Evolutionary conservation across 2,888 invertebrate species (phyloP).

Genomic region (Esperia sulphurella): DNA sequence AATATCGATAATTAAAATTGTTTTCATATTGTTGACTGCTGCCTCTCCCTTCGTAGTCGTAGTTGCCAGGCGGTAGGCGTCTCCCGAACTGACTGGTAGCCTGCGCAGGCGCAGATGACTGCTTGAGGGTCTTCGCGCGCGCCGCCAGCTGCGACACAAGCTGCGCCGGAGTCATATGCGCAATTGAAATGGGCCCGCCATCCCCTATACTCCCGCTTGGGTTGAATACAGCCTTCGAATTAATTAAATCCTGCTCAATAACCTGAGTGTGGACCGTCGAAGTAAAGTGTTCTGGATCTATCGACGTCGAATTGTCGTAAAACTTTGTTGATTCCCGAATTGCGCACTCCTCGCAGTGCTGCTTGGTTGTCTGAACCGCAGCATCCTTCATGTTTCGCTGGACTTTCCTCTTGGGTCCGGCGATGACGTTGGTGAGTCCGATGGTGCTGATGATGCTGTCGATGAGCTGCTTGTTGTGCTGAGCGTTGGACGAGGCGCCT

Average conservation of each 20-base stretch:
- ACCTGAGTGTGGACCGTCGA: slow-evolving; percentile 63
- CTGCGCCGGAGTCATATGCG: slow-evolving; percentile 70
- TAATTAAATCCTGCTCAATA: slow-evolving; percentile 60
- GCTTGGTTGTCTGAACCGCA: slow-evolving; percentile 58
- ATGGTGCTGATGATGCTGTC: slow-evolving; percentile 56
- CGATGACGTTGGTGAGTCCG: slow-evolving; percentile 48
- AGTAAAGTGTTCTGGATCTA: slow-evolving; percentile 47
- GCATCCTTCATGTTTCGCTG: slow-evolving; percentile 51
- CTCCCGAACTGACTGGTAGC: slow-evolving; percentile 32
- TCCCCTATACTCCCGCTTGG: slow-evolving; percentile 54
- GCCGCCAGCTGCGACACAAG: slow-evolving; percentile 68
- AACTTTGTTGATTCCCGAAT: slow-evolving; percentile 50
- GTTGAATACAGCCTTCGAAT: slow-evolving; percentile 60
- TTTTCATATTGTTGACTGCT: slow-evolving; percentile 36
- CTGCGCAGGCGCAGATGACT: slow-evolving; percentile 31
- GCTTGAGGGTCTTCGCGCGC: slow-evolving; percentile 65
- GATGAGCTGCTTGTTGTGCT: slow-evolving; percentile 61
- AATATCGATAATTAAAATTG: slow-evolving; percentile 39
- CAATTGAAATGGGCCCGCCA: slow-evolving; percentile 59
- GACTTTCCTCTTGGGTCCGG: slow-evolving; percentile 46
- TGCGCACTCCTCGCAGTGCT: slow-evolving; percentile 62
- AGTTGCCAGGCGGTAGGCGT: slow-evolving; percentile 28
- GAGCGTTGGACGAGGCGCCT: slow-evolving; percentile 27
- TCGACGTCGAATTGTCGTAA: slow-evolving; percentile 35
- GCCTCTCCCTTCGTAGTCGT: slow-evolving; percentile 33